Evolutionary conservation across 2,888 invertebrate genomes (phyloP).

Genomic region (Ceriagrion tenellum): DNA sequence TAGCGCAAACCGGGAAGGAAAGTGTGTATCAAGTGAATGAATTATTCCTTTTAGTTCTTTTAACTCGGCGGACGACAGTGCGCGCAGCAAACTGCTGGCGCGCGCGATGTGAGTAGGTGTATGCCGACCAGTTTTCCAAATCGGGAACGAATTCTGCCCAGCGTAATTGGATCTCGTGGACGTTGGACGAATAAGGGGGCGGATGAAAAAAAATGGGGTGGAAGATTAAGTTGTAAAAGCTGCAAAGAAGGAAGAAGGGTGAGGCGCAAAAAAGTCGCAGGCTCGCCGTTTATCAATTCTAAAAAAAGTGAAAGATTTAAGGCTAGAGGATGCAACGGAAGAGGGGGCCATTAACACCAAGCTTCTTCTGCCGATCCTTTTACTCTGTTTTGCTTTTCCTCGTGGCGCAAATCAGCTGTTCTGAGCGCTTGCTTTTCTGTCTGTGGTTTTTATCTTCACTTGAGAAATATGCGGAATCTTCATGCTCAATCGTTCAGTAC

Average conservation of each 20-base stretch:
- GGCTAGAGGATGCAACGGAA: neutral
- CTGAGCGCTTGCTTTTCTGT: neutral
- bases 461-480: neutral
- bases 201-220: neutral
- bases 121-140: conserved; percentile 16
- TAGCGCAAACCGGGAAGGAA: conserved; percentile 16
- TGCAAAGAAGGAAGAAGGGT: neutral
- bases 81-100: neutral
- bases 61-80: neutral
- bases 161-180: conserved; percentile 17
- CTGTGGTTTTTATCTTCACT: neutral
- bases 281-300: neutral
- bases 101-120: conserved; percentile 1
- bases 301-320: conserved; percentile 30
- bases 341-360: neutral
- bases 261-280: neutral
- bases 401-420: neutral
- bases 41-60: conserved; percentile 21
- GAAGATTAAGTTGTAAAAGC: conserved; percentile 22
- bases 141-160: neutral
- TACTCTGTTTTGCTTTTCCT: neutral
- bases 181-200: conserved; percentile 6
- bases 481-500: neutral
- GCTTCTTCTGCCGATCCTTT: neutral
- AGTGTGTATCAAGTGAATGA: conserved; percentile 16